Evolutionary conservation across 1,140 invertebrate species (phyloP), one percentile per base, ranked within the genome.

Genomic region (Cyclina sinensis): DNA sequence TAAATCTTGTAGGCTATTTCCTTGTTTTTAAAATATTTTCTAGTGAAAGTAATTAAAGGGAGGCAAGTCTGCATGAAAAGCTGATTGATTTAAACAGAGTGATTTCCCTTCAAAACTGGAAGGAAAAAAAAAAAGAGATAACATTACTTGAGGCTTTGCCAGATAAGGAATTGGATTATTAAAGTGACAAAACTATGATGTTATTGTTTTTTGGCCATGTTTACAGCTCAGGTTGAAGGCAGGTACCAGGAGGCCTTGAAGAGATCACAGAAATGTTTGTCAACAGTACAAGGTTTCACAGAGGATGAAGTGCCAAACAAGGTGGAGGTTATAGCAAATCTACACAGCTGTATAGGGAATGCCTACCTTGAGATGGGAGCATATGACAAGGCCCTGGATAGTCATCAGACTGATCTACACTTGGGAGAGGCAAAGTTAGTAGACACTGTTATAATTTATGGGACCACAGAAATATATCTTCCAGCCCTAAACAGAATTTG

Each of bases 291-390:
- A 46, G 90, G 89, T 12, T 94, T 91, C 88, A 85, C 92, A 21
- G 93, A 94, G n/a, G 89, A 92, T 11, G 90, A 93, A 21, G 89
- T 95, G 24, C 79, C 93, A 35, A 94, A 95, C 90, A 94, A 93
- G 83, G 86, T 92, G 62, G 93, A 94, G 62, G 92, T 95, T n/a
- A 88, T 93, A 12, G 92, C 94, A 27, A 95, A 94, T 74, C 88
- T 96, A 11, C 91, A 96, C 91, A 95, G 94, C 68, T 95, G 91
- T 90, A 93, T 95, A 54, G 95, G 95, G n/a, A 95, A 95, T 89
- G 93, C 95, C 51, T 93, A 94, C 90, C 90, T 95, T 7, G 95
- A 96, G 86, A 62, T 95, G 89, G 94, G 91, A 24, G 84, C 94
- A 18, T 95, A 93, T 85, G 91, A 94, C n/a, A 94, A 94, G 57